Evolutionary conservation across 2,113 vertebrate genomes (phyloP), one percentile per base, ranked within the genome.

Genomic region (Columba janthina): DNA sequence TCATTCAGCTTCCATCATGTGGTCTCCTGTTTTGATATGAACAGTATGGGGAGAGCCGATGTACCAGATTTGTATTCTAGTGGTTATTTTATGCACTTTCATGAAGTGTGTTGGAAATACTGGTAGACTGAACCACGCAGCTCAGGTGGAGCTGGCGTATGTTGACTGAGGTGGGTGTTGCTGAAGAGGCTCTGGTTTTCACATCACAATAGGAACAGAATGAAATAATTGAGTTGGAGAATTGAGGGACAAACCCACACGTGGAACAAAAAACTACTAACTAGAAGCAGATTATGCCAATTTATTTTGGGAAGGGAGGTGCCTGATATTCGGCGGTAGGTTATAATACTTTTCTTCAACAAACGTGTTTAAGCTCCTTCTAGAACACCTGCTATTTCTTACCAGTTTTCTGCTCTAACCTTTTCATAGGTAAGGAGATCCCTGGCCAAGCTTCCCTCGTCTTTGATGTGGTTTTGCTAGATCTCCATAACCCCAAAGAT

Each of bases 401-500:
- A 92, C 4, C 11, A 13, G 2, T 34, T 61, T 88, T 60, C 54
- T 90, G 54, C 75, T 88, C 29, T 62, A 53, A 56, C 32, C 11
- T 42, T 40, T 34, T 6, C 36, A 7, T 85, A 99, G 99, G 99
- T 58, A 99, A 99, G 82, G 99, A 99, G 87, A 99, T 99, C 83
- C 99, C 99, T 25, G 98, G 98, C 26, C 99, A 99, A 97, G 99
- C 99, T 10, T 99, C 99, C 28, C 98, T 99, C 38, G 98, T 99
- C 40, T 99, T 99, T 79, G 99, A 99, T n/a, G 99, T 99, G 22
- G 96, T 98, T 1, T 97, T 99, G 20, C 76, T 99, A 87, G 99
- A 99, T 93, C 98, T 99, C 51, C 99, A 99, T 96, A 99, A 99
- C 95, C 99, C 99, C 75, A 99, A 98, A 95, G 99, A 99, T 15